phyloP scores from a whole-genome alignment of 2,888 invertebrate species.

The Microplitis deprimator region DNA sequence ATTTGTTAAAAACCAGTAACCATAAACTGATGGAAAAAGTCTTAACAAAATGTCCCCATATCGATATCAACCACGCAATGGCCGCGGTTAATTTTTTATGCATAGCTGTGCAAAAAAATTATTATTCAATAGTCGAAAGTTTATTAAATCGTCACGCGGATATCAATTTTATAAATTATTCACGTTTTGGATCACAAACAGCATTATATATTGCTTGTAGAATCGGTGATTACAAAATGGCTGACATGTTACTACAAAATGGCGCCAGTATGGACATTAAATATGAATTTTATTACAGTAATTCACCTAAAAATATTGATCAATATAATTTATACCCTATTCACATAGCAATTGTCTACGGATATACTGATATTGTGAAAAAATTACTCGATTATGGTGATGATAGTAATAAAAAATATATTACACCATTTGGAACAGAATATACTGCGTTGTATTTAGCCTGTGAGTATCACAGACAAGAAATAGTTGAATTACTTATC shows the following conservation, averaged over 20 bases:
- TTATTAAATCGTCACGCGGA: neutral
- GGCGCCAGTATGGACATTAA: neutral
- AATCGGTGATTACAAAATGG: neutral
- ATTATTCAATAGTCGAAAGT: neutral
- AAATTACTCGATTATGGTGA: neutral
- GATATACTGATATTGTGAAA: neutral
- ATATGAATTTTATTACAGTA: neutral
- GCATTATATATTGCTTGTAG: neutral
- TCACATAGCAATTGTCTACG: neutral
- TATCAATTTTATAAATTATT: neutral
- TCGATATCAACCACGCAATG: neutral
- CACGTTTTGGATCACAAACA: neutral
- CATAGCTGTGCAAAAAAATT: neutral
- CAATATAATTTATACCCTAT: neutral
- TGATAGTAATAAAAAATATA: neutral
- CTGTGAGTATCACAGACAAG: neutral
- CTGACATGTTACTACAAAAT: neutral
- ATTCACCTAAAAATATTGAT: neutral
- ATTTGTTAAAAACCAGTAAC: neutral
- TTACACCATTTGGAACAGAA: neutral
- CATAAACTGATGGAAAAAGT: neutral
- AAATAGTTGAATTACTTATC: neutral
- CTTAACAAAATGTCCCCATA: neutral
- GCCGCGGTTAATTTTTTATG: neutral
- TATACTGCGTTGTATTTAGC: neutral